Evolutionary conservation across 1,140 invertebrate genomes (phyloP), one percentile per base, ranked within the genome.

Genomic region (Tetramorium simillimum): DNA sequence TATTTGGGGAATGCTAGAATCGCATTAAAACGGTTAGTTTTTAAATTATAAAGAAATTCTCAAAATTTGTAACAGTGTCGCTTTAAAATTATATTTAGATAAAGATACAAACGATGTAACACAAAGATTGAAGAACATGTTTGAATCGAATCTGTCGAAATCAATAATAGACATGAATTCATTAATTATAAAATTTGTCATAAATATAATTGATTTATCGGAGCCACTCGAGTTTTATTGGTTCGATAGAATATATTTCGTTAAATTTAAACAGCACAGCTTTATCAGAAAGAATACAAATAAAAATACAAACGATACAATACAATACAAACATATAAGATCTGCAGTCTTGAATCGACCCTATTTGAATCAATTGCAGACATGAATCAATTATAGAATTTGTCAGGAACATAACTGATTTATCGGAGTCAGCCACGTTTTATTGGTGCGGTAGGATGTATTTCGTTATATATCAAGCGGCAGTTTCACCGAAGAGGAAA

Each of bases 181-280:
- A 72, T 73, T n/a, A 60, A 73, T 84, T 49, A 75, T 49, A 58
- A 37, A 77, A 89, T 78, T 89, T 75, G 49, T 70, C 65, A 37
- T 56, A 0, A 51, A 73, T 62, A 65, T 89, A 70, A 90, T 70
- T 53, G 77, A 90, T 86, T 84, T 53, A 73, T 89, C 51, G 77
- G 53, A 78, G 28, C 56, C 43, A 58, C n/a, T 18, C 51, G 76
- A 60, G 40, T 84, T 89, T 65, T 77, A 88, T 89, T 84, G 33
- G 40, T 51, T 40, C 43, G 63, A 60, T 63, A 28, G 51, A 46
- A 84, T 78, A 65, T 76, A 85, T 89, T 75, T 80, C 46, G 49
- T 65, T 80, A 51, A 65, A 60, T 40, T 33, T 58, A 7, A 81
- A 56, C 46, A 37, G 18, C n/a, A 33, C 33, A 37, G 46, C 10